Base-by-base conservation (phyloP, 2,888 invertebrate species). In the Eilema griseolum region DNA sequence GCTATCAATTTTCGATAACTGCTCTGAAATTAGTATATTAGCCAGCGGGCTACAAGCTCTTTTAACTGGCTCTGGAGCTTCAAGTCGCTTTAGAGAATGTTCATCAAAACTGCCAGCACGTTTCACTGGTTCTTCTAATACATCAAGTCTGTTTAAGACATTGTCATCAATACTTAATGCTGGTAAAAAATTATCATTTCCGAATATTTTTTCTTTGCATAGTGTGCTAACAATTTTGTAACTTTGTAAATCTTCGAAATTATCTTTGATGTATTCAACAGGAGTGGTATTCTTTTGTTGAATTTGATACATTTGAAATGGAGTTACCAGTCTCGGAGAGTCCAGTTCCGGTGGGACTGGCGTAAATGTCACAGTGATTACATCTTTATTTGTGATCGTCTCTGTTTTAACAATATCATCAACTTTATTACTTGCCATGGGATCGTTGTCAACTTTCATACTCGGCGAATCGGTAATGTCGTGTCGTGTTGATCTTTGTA, bases 221-320 rank as follows among this genome's bases (percentile, higher is more conserved):
- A 95, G 70, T 11, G 92, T 92, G 79, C 89, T 94, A n/a, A 95
- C 95, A 69, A 95, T 93, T 87, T 93, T 95, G 80, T 95, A 95
- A 80, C 95, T 95, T 69, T 92, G 90, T 73, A 95, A 88, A 83
- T 94, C 95, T 86, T 92, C 92, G 78, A 87, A 94, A 71, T 92
- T 86, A 73, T 95, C 89, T 79, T 88, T 92, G 61, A 94, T 84
- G 56, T 89, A 91, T 75, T 89, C 88, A 37, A 93, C 79, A 33
- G 92, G 90, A 67, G 87, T 86, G 56, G 91, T 90, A 65, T 86
- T 87, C 67, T 81, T 85, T 24, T 81, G 78, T 76, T 77, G 72
- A 66, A 72, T 66, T 66, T 61, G 73, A 64, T 79, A 78, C 65
- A 84, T 88, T 74, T 84, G 87, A 33, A 88, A 88, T 20, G 91